These are phyloP conservation scores for Eubasilissa regina DNA, from an alignment of 1,140 invertebrate genomes.

Conservation along the genomic window DNA sequence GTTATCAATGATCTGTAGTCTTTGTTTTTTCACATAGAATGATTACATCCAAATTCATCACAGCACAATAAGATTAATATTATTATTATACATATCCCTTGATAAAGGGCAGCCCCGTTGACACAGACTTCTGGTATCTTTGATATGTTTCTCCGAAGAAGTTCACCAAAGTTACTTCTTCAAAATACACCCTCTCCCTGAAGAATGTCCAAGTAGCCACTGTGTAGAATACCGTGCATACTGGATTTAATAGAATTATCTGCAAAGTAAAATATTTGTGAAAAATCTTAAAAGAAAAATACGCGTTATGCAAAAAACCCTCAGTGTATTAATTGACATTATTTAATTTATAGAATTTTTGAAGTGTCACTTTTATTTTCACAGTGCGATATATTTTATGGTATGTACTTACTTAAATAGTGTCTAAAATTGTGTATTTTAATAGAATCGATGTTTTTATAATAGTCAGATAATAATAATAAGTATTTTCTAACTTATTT, in stretches of 20 bases:
- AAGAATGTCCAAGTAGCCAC: constrained; percentile 94
- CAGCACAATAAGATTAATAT: not conserved
- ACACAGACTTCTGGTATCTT: constrained; percentile 89
- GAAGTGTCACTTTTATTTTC: too few relatives aligned
- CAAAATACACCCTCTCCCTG: constrained; percentile 87
- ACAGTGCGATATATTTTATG: too few relatives aligned
- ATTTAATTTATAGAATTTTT: too few relatives aligned
- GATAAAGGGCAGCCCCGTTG: constrained; percentile 95
- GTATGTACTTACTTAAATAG: too few relatives aligned
- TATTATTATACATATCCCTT: constrained; percentile 75
- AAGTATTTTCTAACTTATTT: too few relatives aligned
- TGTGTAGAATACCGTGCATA: constrained; percentile 89
- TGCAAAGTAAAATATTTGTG: constrained; percentile 70
- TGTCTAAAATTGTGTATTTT: too few relatives aligned
- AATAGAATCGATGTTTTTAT: too few relatives aligned
- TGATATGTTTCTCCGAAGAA: constrained; percentile 95
- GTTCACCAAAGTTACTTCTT: constrained; percentile 93
- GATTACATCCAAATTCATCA: not conserved
- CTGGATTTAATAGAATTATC: constrained; percentile 92
- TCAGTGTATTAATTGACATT: too few relatives aligned
- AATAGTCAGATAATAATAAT: too few relatives aligned
- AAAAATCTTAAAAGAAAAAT: too few relatives aligned
- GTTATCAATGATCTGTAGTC: too few relatives aligned
- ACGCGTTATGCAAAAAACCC: too few relatives aligned
- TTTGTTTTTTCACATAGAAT: not conserved